Base-by-base conservation (phyloP, 2,797 vertebrate genomes). In the Macroramphosus scolopax region DNA sequence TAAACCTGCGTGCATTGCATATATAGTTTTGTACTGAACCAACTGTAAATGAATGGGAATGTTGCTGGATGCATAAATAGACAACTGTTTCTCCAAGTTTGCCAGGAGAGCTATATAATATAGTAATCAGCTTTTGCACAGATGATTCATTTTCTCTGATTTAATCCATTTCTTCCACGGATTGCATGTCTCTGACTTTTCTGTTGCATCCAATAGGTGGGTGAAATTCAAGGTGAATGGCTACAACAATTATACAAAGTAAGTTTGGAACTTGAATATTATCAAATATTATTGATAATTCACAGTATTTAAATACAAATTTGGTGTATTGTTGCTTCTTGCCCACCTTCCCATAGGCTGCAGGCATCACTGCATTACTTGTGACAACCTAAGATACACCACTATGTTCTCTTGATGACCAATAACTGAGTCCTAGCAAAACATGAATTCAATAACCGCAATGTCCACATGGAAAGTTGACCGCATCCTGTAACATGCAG, bases 181-280 rank as follows among this genome's bases (percentile, higher is more conserved):
- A 22, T 22, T 35, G 5, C 6, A 26, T 17, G 1, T 8, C 8
- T 29, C 2, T 44, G 12, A 50, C 29, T 50, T 46, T 17, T 32
- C 11, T 63, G 42, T 66, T 70, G 66, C 46, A 13, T 47, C 67
- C 72, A 31, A 8, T 57, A 93, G 92, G 57, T 90, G 34, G 85
- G 84, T 49, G 88, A 90, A 52, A 85, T 93, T 57, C 85, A 92
- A 73, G 80, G 48, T 17, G 81, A 86, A 33, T 93, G 92, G 92
- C 64, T 93, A n/a, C 85, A 83, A 48, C 91, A 93, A 62, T 68
- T 93, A 35, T 91, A 80, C 52, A 84, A 60, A 80, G 92, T 92
- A 78, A 82, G 82, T 76, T 31, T 34, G 11, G n/a, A 5, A 1
- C 10, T 17, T n/a, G n/a, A n/a, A n/a, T n/a, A n/a, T n/a, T n/a